Evolutionary conservation across 2,888 invertebrate species (phyloP).

Genomic region (Diarsia brunnea): DNA sequence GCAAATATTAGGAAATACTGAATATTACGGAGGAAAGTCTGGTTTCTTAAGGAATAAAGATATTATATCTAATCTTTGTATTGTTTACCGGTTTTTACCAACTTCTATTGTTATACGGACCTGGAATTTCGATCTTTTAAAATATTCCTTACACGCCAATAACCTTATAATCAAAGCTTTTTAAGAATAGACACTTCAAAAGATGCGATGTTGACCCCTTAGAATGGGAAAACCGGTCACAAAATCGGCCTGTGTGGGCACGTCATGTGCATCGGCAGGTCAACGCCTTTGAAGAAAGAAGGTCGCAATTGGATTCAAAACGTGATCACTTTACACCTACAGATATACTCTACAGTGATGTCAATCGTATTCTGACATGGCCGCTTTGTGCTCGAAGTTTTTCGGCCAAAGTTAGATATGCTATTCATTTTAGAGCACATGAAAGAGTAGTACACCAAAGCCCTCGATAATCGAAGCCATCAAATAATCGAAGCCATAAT

Average conservation of each 20-base stretch:
- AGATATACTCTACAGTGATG: neutral
- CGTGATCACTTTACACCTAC: neutral
- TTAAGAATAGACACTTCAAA: neutral
- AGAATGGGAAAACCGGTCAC: neutral
- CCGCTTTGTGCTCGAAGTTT: neutral
- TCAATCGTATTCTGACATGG: neutral
- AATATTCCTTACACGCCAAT: neutral
- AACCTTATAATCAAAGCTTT: neutral
- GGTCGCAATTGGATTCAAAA: neutral
- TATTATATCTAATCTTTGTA: too few relatives aligned
- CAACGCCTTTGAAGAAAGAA: neutral
- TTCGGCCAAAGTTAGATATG: neutral
- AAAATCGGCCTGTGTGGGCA: neutral
- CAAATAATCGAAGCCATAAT: neutral
- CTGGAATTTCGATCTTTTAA: neutral
- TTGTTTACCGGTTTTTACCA: neutral
- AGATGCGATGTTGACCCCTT: neutral
- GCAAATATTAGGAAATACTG: conserved; percentile 28
- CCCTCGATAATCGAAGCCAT: neutral
- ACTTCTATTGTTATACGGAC: neutral
- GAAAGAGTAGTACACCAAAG: neutral
- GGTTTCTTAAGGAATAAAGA: too few relatives aligned
- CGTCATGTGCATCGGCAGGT: neutral
- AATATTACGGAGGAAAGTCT: neutral
- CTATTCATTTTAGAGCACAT: neutral